Evolutionary conservation across 2,113 vertebrate species (phyloP), one percentile per base, ranked within the genome.

Genomic region (Pholis gunnellus): DNA sequence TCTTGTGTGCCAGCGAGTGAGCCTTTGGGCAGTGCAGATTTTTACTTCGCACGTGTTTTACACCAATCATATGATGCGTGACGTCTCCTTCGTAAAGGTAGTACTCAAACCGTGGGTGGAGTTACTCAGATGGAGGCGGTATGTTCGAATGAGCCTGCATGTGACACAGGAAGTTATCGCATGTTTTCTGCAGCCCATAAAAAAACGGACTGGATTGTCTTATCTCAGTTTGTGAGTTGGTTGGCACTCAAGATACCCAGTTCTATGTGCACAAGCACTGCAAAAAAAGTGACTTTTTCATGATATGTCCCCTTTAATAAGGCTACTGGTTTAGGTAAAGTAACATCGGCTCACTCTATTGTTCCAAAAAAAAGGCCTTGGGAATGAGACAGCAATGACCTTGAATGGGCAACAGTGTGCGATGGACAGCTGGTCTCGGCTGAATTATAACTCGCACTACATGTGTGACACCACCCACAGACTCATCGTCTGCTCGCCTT

Each of bases 401-500:
- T 64, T 66, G 54, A 84, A 29, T 57, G 48, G 29, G 79, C 59
- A 79, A 44, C 63, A 78, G 40, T 27, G 48, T 42, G 17, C 46
- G 31, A 38, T 11, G 74, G 82, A 87, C 91, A 90, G 86, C 87
- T 89, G 87, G 89, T 89, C 83, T 84, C 75, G 27, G 66, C 29
- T 79, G 78, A 91, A 59, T 91, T 83, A 87, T 73, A 71, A 87
- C 72, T 81, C 20, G 13, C 85, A 40, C 89, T 72, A 48, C 82
- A 86, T 56, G 90, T 90, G 89, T 88, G 84, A 92, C 72, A 68
- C 91, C 91, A 83, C 93, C 93, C 91, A 90, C 86, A 52, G 82
- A 36, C 74, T 85, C 82, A 77, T 92, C 92, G 87, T 93, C 92
- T 91, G 90, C 83, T 90, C 70, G 38, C 34, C 74, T 75, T 83